Evolutionary conservation across 2,797 vertebrate genomes (phyloP), one percentile per base, ranked within the genome.

Genomic region (Pangasius larnaudii): DNA sequence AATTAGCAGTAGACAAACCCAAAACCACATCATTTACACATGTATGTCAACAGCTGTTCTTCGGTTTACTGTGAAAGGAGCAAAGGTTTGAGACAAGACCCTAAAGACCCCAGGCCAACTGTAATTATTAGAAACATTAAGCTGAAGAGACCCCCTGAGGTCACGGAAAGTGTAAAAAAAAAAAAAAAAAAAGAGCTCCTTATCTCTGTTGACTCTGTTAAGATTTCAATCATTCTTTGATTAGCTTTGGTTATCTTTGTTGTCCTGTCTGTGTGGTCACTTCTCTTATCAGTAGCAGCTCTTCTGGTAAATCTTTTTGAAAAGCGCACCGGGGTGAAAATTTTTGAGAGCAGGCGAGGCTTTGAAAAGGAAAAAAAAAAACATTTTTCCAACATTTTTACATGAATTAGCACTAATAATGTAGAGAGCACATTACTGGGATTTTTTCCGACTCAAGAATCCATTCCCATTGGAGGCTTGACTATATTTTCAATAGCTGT

Each of bases 11-110:
- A 33, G 88, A 87, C 81, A 65, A 89, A 85, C 78, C 79, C 88
- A 84, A 13, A 88, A 49, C 85, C 27, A 53, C 67, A 77, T 72
- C 84, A 75, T 91, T 89, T 90, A 87, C 82, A 90, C 84, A 86
- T 89, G 86, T 89, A 84, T 88, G 75, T 88, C 80, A 88, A 90
- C 88, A 88, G 89, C 84, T 85, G 78, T 75, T 84, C 81, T 84
- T 85, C 53, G 5, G 63, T 88, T 84, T 36, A 72, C 59, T 49
- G 77, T 85, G 81, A 69, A 85, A 84, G 51, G 63, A 85, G 78
- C 78, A 78, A 24, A 33, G 56, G 30, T 67, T 86, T 5, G 18
- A 82, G 51, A 87, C 78, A 85, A 89, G 80, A 85, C 65, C 81
- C 75, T 58, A 24, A 89, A 59, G 86, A 87, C 63, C 85, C 49